phyloP scores from a whole-genome alignment of 1,140 invertebrate genomes.

The Acromyrmex heyeri region DNA sequence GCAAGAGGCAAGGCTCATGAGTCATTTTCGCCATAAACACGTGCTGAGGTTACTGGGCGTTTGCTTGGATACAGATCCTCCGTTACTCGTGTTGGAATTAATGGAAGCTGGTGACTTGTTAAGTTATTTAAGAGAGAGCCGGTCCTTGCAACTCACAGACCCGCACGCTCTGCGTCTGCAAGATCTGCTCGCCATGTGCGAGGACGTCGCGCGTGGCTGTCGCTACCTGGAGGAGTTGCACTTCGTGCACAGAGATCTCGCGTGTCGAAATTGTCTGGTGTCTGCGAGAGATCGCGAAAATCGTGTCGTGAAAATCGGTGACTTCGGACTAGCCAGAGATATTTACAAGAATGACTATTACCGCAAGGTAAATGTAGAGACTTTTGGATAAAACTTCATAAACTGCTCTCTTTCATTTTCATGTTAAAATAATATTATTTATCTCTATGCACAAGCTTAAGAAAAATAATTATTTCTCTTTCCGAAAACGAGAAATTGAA shows the following conservation, averaged over 20 bases:
- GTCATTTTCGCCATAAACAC: slow-evolving; percentile 98
- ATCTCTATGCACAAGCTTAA: neutral
- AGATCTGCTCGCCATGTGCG: slow-evolving; percentile 96
- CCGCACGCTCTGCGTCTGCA: slow-evolving; percentile 90
- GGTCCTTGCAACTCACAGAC: slow-evolving; percentile 87
- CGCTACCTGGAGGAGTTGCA: slow-evolving; percentile 97
- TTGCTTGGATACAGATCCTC: slow-evolving; percentile 96
- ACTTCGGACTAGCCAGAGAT: slow-evolving; percentile 97
- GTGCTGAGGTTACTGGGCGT: slow-evolving; percentile 97
- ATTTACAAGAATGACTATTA: slow-evolving; percentile 99
- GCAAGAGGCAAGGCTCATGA: slow-evolving; percentile 99
- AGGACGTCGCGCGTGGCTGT: slow-evolving; percentile 97
- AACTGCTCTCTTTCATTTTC: neutral
- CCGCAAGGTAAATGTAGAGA: slow-evolving; percentile 92
- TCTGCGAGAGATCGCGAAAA: slow-evolving; percentile 90
- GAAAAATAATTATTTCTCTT: slow-evolving; percentile 6
- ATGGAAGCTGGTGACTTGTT: slow-evolving; percentile 99
- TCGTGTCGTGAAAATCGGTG: slow-evolving; percentile 97
- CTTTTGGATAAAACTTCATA: neutral
- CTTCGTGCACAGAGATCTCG: slow-evolving; percentile 98
- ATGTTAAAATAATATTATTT: neutral
- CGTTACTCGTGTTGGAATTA: slow-evolving; percentile 97
- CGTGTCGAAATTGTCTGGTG: slow-evolving; percentile 97
- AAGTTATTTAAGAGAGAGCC: slow-evolving; percentile 93
- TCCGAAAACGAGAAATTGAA: neutral